phyloP scores from a whole-genome alignment of 2,113 vertebrate species.

The Tringa solitaria region DNA sequence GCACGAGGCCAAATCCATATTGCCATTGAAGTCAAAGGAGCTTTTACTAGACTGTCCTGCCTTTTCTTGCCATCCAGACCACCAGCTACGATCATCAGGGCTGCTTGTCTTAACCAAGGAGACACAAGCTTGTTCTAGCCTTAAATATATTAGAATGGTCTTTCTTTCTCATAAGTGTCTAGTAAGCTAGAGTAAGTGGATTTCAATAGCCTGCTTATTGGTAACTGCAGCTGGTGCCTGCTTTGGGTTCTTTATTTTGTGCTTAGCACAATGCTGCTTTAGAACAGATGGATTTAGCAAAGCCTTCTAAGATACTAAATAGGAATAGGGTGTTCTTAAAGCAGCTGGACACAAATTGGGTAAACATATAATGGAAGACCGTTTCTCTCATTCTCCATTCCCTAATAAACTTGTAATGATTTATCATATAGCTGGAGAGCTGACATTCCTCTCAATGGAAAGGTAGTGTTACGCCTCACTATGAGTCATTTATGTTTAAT shows the following conservation, averaged over 20 bases:
- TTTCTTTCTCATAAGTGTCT: constrained; percentile 18
- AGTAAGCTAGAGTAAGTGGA: constrained; percentile 25
- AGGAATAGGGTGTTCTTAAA: constrained; percentile 10
- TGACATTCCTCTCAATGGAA: constrained; percentile 25
- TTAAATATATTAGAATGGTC: constrained; percentile 49
- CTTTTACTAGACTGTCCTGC: constrained; percentile 11
- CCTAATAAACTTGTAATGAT: constrained; percentile 33
- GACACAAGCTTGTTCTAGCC: constrained; percentile 41
- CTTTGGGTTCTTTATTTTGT: constrained; percentile 54
- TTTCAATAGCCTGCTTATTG: constrained; percentile 51
- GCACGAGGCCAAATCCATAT: constrained; percentile 23
- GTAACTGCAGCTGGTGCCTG: constrained; percentile 40
- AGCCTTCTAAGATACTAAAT: constrained; percentile 32
- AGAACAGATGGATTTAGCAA: constrained; percentile 60
- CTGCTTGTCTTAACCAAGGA: constrained; percentile 8
- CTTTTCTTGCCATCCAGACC: constrained; percentile 56
- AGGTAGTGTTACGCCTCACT: constrained; percentile 26
- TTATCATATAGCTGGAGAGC: constrained; percentile 11
- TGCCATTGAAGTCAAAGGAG: constrained; percentile 58
- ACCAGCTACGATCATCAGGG: constrained; percentile 65
- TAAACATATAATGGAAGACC: not conserved
- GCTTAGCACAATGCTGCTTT: constrained; percentile 44
- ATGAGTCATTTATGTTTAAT: constrained; percentile 17
- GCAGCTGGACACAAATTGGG: constrained; percentile 59
- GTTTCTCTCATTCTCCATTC: not conserved